phyloP scores from a whole-genome alignment of 2,797 vertebrate species.

The Scomberomorus guttatus region DNA sequence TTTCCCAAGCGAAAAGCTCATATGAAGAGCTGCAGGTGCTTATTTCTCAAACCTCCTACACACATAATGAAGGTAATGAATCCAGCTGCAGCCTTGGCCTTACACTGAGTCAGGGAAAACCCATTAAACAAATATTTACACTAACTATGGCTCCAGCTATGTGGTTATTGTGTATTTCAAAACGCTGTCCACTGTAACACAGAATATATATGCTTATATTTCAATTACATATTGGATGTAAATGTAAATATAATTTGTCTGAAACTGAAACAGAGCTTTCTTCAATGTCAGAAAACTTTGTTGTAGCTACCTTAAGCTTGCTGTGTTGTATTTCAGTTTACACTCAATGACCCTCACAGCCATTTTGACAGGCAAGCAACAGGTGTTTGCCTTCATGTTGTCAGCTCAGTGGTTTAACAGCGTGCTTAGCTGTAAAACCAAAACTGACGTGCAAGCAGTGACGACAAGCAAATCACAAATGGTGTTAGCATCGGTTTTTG shows the following conservation, averaged over 20 bases:
- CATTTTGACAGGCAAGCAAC: constrained; percentile 3
- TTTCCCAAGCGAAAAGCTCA: neutral
- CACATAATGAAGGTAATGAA: neutral
- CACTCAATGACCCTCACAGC: neutral
- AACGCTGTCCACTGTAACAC: neutral
- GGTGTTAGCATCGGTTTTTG: too few relatives aligned
- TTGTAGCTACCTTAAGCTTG: neutral
- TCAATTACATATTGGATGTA: neutral
- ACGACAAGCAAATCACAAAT: too few relatives aligned
- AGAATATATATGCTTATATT: neutral
- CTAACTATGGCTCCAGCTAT: neutral
- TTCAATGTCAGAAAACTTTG: neutral
- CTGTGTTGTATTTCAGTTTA: neutral
- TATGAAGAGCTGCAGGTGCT: neutral
- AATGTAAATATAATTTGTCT: neutral
- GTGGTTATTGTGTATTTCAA: neutral
- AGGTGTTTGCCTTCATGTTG: constrained; percentile 13
- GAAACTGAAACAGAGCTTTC: neutral
- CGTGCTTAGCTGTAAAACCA: too few relatives aligned
- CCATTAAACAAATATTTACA: constrained; percentile 27
- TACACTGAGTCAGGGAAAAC: neutral
- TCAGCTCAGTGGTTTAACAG: neutral
- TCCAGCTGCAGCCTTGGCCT: neutral
- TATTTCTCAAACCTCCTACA: neutral
- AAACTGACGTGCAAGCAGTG: neutral